Conservation (phyloP, 1,140 invertebrate genomes). For the Hylaeus anthracinus region DNA sequence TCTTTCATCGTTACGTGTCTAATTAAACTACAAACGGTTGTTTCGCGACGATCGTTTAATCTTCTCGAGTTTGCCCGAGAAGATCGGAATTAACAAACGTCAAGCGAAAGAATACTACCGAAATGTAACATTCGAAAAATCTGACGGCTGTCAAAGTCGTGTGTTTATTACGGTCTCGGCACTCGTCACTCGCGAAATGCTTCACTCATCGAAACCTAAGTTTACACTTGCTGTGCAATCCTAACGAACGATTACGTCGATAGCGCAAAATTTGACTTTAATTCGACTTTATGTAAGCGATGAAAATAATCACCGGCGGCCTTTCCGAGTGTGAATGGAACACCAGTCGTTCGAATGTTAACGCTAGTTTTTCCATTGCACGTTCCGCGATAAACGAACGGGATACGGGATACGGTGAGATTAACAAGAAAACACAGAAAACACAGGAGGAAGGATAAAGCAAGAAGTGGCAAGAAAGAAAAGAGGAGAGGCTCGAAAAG, state of each 20-base stretch:
- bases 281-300: background rate
- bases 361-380: background rate
- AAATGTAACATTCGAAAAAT: background rate
- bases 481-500: slow-evolving; percentile 6
- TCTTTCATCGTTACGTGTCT: background rate
- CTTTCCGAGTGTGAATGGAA: background rate
- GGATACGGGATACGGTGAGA: background rate
- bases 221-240: background rate
- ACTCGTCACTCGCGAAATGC: background rate
- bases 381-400: background rate
- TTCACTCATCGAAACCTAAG: slow-evolving; percentile 12
- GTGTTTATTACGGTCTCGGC: background rate
- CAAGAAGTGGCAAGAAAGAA: background rate
- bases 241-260: background rate
- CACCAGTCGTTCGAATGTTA: background rate
- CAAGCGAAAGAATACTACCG: background rate
- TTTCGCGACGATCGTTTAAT: too few species aligned
- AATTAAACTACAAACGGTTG: background rate
- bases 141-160: background rate
- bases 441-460: background rate
- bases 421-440: background rate
- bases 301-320: background rate
- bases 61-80: background rate
- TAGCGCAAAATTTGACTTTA: background rate
- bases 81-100: too few species aligned